A percentile compares a stretch with the other conserved stretches of the same genome.
phyloP scores from a whole-genome alignment of 2,113 vertebrate species.

The Xenopus laevis region DNA sequence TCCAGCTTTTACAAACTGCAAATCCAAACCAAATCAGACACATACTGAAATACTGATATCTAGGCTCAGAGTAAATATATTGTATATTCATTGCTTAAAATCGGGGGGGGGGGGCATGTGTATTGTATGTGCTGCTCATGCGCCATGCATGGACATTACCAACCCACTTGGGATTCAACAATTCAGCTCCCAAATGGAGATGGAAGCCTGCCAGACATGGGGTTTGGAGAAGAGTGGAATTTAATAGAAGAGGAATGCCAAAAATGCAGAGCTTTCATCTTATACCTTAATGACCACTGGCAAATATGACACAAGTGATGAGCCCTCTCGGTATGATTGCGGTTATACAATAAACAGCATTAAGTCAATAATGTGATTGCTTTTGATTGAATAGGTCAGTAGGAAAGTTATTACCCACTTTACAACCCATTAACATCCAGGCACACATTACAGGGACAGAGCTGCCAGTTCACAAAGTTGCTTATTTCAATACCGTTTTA shows the following conservation, averaged over 20 bases:
- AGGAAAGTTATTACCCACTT: conserved; percentile 72
- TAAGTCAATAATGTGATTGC: conserved; percentile 71
- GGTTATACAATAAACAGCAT: conserved; percentile 68
- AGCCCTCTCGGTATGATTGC: conserved; percentile 67
- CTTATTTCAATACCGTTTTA: conserved; percentile 56
- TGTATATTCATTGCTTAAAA: no score
- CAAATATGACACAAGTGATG: conserved; percentile 61
- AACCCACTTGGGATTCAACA: conserved; percentile 14
- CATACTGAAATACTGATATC: no score
- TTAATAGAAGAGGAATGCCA: conserved; percentile 58
- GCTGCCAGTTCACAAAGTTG: conserved; percentile 67
- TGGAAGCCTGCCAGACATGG: conserved; percentile 51
- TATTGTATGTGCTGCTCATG: no score
- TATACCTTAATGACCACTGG: conserved; percentile 66
- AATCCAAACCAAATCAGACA: no score
- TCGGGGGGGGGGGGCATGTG: no score
- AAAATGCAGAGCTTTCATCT: conserved; percentile 62
- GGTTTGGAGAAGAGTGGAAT: conserved; percentile 53
- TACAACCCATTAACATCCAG: conserved; percentile 71
- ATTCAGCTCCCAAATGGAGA: conserved; percentile 47
- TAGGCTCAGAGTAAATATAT: no score
- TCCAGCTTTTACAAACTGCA: no score
- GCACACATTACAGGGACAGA: conserved; percentile 64
- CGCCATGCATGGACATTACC: conserved; percentile 6
- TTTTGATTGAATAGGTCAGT: conserved; percentile 70